Evolutionary conservation across 2,113 vertebrate genomes (phyloP).

Genomic region (Megaleporinus macrocephalus): DNA sequence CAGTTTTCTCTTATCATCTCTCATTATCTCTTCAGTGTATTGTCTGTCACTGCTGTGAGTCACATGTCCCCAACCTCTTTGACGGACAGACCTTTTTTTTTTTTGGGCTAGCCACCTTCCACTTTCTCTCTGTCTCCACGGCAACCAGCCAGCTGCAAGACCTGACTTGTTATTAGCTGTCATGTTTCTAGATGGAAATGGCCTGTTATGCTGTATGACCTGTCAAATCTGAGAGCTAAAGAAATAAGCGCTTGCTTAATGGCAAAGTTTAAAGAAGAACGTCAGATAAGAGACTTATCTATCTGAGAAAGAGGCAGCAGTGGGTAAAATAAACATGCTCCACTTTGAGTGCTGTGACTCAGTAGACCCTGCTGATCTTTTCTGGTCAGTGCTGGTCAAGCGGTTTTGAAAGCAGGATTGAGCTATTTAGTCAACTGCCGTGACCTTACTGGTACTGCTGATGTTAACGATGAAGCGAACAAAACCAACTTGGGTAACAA

Average conservation of each 20-base stretch:
- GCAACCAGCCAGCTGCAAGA: conserved; percentile 53
- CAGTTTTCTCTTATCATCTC: conserved; percentile 37
- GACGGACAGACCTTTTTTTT: conserved; percentile 49
- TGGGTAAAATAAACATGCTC: not conserved
- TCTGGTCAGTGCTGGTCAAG: not conserved
- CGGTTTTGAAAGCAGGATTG: no score
- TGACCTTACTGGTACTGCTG: not conserved
- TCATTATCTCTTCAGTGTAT: conserved; percentile 28
- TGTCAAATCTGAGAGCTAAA: conserved; percentile 39
- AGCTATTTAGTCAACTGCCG: no score
- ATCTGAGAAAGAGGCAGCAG: conserved; percentile 8
- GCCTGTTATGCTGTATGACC: conserved; percentile 43
- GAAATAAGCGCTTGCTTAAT: conserved; percentile 30
- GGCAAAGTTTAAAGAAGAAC: conserved; percentile 29
- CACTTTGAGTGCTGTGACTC: not conserved
- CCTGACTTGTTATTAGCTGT: conserved; percentile 58
- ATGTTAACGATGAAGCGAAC: no score
- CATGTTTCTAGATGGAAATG: conserved; percentile 57
- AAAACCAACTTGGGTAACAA: no score
- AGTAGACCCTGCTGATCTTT: not conserved
- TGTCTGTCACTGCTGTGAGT: conserved; percentile 52
- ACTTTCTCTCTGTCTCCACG: conserved; percentile 41
- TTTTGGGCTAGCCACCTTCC: conserved; percentile 39
- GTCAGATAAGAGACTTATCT: conserved; percentile 32
- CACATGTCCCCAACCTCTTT: conserved; percentile 36